These are phyloP conservation scores for Chironomus striatipennis DNA, from an alignment of 1,140 invertebrate species.

Conservation along the genomic window DNA sequence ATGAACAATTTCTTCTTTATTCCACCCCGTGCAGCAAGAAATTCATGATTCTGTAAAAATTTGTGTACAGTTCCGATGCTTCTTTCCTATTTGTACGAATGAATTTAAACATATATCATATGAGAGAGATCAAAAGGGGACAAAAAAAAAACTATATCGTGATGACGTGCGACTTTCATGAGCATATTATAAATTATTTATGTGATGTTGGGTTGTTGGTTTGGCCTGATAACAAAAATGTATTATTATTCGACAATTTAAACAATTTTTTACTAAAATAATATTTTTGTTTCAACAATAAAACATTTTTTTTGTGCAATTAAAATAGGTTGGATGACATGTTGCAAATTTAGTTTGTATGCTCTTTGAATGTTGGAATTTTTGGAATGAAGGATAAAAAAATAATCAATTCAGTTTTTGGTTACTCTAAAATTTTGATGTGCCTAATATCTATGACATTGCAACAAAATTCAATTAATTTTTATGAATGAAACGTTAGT, in stretches of 20 bases:
- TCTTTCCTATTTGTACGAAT: too few species aligned
- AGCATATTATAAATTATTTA: constrained; percentile 2
- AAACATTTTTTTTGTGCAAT: not conserved
- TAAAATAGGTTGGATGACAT: not conserved
- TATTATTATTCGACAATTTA: not conserved
- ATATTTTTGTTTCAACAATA: not conserved
- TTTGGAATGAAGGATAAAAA: not conserved
- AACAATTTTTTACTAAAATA: not conserved
- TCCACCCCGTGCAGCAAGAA: too few species aligned
- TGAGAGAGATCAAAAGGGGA: not conserved
- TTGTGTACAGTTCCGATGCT: too few species aligned
- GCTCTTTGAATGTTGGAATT: not conserved
- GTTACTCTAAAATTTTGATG: not conserved
- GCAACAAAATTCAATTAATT: not conserved
- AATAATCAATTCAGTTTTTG: not conserved
- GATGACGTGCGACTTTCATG: not conserved
- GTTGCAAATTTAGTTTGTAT: not conserved
- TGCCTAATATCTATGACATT: not conserved
- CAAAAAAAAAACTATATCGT: not conserved
- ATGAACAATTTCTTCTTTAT: too few species aligned
- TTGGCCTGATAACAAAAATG: not conserved
- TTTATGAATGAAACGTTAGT: too few species aligned
- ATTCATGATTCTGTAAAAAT: too few species aligned
- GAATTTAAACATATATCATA: too few species aligned
- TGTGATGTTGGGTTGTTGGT: not conserved